A percentile compares a stretch with the other conserved stretches of the same genome.
Evolutionary conservation across 2,113 vertebrate genomes (phyloP).

Genomic region (Chaetodon trifascialis): DNA sequence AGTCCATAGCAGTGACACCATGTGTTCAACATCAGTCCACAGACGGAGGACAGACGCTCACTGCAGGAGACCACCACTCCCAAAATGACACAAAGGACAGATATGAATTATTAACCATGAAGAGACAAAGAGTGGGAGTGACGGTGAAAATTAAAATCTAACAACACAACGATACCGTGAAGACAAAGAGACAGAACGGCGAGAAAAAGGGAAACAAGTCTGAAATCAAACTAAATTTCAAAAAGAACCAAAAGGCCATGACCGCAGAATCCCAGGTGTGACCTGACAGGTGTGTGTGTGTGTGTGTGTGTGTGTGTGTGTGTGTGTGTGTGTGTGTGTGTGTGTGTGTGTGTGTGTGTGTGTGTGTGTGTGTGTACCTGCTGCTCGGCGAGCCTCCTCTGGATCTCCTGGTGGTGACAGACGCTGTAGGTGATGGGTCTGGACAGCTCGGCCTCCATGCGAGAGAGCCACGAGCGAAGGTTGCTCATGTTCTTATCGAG

Average conservation of each 20-base stretch:
- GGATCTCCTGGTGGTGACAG: conserved; percentile 93
- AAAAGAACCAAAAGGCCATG: neutral
- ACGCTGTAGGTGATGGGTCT: conserved; percentile 92
- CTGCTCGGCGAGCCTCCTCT: conserved; percentile 94
- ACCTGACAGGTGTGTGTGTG: neutral
- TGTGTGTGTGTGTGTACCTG: conserved; percentile 83
- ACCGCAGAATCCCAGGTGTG: no score
- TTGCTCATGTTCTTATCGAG: conserved; percentile 96
- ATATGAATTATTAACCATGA: conserved; percentile 64
- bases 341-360: neutral
- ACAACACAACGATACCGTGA: neutral
- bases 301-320: neutral
- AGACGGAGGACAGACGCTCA: conserved; percentile 4
- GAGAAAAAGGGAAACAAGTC: neutral
- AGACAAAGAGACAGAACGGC: neutral
- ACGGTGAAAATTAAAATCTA: neutral
- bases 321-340: neutral
- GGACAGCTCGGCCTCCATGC: conserved; percentile 91
- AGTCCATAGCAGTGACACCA: neutral
- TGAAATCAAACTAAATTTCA: neutral
- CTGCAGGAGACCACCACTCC: conserved; percentile 46
- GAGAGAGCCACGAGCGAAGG: conserved; percentile 92
- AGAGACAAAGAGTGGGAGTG: conserved; percentile 30
- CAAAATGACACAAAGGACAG: conserved; percentile 61
- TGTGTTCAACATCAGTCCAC: conserved; percentile 19